Percentiles rank a stretch among this genome's conserved stretches.
phyloP scores from a whole-genome alignment of 2,113 vertebrate genomes.

The Muscicapa adusta region DNA sequence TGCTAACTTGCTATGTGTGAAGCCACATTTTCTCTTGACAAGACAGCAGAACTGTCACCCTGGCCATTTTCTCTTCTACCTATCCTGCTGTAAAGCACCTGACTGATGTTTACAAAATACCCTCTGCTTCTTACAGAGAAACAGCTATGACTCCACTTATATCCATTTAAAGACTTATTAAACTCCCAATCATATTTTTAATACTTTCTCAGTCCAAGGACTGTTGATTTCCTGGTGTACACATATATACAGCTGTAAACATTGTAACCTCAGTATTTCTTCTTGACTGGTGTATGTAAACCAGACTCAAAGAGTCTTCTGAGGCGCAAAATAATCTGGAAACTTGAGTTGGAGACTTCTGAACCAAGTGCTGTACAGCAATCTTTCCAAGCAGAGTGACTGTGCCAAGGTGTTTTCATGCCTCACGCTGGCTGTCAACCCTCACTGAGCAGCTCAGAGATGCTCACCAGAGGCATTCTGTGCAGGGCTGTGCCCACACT shows the following conservation, averaged over 20 bases:
- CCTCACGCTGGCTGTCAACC: accelerated
- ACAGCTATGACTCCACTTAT: not conserved
- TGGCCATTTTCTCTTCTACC: not conserved
- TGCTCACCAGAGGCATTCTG: not conserved
- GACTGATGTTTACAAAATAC: not conserved
- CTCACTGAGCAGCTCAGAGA: not conserved
- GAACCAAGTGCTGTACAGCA: not conserved
- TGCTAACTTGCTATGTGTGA: not conserved
- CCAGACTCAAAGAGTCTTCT: not conserved
- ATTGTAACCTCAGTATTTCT: not conserved
- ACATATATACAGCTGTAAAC: not conserved
- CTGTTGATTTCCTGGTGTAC: not conserved
- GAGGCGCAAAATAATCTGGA: not conserved
- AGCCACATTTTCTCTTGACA: not conserved
- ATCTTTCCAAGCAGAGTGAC: not conserved
- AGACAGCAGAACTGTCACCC: not conserved
- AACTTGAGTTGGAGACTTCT: not conserved
- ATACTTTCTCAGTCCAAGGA: not conserved
- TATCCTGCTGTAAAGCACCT: not conserved
- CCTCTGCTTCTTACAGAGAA: not conserved
- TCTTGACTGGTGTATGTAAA: not conserved
- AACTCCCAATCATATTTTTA: not conserved
- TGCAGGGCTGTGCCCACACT: not conserved
- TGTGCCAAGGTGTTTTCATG: accelerated
- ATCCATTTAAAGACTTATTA: not conserved